Base-by-base conservation (phyloP, 2,113 vertebrate species). In the Daubentonia madagascariensis region DNA sequence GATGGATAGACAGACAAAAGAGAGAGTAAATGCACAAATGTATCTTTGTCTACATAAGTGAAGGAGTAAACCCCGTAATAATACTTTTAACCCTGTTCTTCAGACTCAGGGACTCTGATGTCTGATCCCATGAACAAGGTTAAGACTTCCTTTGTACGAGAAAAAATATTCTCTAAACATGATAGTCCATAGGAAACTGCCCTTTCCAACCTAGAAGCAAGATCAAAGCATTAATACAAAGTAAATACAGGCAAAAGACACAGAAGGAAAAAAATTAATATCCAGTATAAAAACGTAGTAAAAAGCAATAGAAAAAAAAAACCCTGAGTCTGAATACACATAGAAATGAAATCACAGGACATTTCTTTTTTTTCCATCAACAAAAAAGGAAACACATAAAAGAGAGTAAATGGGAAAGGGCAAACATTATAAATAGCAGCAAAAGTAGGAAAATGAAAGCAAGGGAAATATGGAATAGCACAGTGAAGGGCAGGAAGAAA, bases 371-470 rank as follows among this genome's bases (percentile, higher is more conserved):
- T 16, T 37, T 28, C 16, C 59, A 70, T 76, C 72, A 91, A 67
- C 20, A 90, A 89, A 59, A 96, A 96, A 81, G 80, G 65, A 85
- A 87, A 88, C 70, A 91, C 68, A 96, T 94, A 92, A 97, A 97
- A 88, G 37, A 52, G 87, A 95, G 59, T 57, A 81, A 94, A 94
- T 96, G 75, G 50, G 57, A 88, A 97, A 98, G 80, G 84, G 68
- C 52, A 94, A 86, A 94, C 72, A 85, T 92, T 96, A 97, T 94
- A 93, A 96, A 97, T 75, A 93, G 67, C 1, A 0, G 50, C 70
- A 52, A 86, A 93, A 76, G 50, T 43, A 96, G 28, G 37, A 96
- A 87, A 95, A 57, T 94, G 90, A 96, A 84, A 96, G 68, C 52
- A 90, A 91, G 16, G 91, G 78, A 96, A 97, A 90, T 81, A 90